Evolutionary conservation across 2,888 invertebrate genomes (phyloP), one percentile per base, ranked within the genome.

Genomic region (Abrostola triplasia): DNA sequence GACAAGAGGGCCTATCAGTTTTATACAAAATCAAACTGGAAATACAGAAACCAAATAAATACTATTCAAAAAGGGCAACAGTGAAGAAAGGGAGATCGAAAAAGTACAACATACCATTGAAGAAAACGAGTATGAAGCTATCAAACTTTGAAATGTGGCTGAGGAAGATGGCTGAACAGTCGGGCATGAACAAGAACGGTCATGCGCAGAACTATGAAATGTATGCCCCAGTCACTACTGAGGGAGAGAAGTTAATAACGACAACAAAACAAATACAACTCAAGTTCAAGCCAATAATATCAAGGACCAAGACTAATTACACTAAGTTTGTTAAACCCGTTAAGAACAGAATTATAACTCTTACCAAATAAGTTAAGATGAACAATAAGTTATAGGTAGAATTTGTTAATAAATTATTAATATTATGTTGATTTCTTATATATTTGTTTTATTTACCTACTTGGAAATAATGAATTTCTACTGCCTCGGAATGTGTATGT

Each of bases 51-150:
- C 75, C 80, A n/a, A 47, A 67, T 1, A 73, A 70, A 6, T 77
- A 73, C 5, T 73, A 63, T 1, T 37, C 57, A 0, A 80, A 80
- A 41, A 89, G 83, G 57, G 68, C 68, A 9, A 10, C 61, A 5
- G 2, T 60, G 2, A 88, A 84, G 52, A 90, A 84, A 53, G 71
- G 74, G 0, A 87, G 84, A 42, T 79, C 88, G 0, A 94, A 93
- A 77, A 93, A 90, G 54, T 94, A 88, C 62, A 92, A 89, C 10
- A 82, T 93, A 12, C 93, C 94, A 0, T 67, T 94, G 38, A 94
- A 94, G 76, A 93, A 89, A 69, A 88, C 87, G 13, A 93, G 84
- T 55, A 92, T 93, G 92, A 93, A 91, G 53, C 73, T 92, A 6
- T 93, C 94, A 0, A 89, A 89, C 55, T 93, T 92, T 10, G 93